These are phyloP conservation scores for Sphaeridia pumilis DNA, from an alignment of 2,888 invertebrate genomes.

Conservation along the genomic window DNA sequence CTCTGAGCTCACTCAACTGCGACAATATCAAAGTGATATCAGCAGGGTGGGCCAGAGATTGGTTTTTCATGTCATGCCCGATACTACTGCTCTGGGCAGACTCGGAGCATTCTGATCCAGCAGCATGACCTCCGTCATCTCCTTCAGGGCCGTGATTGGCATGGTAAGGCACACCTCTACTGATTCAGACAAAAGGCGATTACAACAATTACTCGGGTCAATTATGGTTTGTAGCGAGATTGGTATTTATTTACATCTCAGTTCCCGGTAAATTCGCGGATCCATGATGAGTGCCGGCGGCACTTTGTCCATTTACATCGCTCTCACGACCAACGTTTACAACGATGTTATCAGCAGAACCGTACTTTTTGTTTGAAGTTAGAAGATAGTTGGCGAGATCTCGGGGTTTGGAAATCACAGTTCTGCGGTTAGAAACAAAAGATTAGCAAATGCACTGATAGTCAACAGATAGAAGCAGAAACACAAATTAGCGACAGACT, in stretches of 20 bases:
- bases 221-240: too few species aligned
- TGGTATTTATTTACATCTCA: constrained; percentile 14
- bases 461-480: too few species aligned
- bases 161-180: too few species aligned
- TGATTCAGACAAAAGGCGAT: too few species aligned
- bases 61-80: constrained; percentile 23
- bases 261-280: constrained; percentile 32
- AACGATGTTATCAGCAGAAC: constrained; percentile 88
- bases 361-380: constrained; percentile 40
- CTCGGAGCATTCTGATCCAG: constrained; percentile 30
- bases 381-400: constrained; percentile 86
- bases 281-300: constrained; percentile 51
- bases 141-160: too few species aligned
- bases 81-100: constrained; percentile 33
- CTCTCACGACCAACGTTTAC: constrained; percentile 23
- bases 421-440: constrained; percentile 43
- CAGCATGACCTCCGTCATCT: constrained; percentile 22
- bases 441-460: too few species aligned
- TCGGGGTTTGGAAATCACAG: constrained; percentile 90
- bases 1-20: constrained; percentile 63
- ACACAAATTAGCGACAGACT: too few species aligned
- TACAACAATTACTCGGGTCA: too few species aligned
- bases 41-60: constrained; percentile 15
- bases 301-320: constrained; percentile 16
- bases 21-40: constrained; percentile 29